These are phyloP conservation scores for Blennius ocellaris DNA, from an alignment of 2,113 vertebrate species.

Conservation along the genomic window DNA sequence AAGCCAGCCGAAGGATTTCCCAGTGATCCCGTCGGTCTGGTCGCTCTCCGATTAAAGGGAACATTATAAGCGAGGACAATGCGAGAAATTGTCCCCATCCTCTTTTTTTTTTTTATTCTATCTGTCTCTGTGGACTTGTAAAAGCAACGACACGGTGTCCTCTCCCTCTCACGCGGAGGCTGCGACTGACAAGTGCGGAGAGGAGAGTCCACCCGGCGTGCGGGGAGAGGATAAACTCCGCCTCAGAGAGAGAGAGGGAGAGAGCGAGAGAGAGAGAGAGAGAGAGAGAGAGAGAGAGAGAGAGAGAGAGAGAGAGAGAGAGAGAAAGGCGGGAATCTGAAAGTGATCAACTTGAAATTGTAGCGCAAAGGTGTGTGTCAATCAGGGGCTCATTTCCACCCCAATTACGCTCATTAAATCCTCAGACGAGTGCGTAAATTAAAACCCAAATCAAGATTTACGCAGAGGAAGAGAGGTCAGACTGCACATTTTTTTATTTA, in stretches of 20 bases:
- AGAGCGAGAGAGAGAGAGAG: constrained; percentile 19
- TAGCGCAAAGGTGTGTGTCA: constrained; percentile 44
- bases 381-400: constrained; percentile 29
- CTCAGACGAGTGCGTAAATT: constrained; percentile 14
- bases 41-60: neutral
- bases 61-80: neutral
- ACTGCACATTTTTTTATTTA: neutral
- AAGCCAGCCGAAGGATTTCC: constrained; percentile 8
- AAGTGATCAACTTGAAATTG: constrained; percentile 56
- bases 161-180: constrained; percentile 44
- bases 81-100: constrained; percentile 13
- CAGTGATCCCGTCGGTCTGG: neutral
- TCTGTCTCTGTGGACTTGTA: neutral
- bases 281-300: neutral
- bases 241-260: constrained; percentile 54
- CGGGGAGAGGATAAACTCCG: constrained; percentile 73
- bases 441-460: neutral
- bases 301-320: neutral
- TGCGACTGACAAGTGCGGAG: constrained; percentile 75
- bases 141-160: constrained; percentile 29
- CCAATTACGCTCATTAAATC: constrained; percentile 37
- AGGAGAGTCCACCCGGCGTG: constrained; percentile 61
- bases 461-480: constrained; percentile 6
- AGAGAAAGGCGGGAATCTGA: constrained; percentile 58
- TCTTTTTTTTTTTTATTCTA: neutral